Percentiles rank a stretch among this genome's conserved stretches.
Evolutionary conservation across 1,140 invertebrate genomes (phyloP).

Genomic region (Colletes latitarsis): DNA sequence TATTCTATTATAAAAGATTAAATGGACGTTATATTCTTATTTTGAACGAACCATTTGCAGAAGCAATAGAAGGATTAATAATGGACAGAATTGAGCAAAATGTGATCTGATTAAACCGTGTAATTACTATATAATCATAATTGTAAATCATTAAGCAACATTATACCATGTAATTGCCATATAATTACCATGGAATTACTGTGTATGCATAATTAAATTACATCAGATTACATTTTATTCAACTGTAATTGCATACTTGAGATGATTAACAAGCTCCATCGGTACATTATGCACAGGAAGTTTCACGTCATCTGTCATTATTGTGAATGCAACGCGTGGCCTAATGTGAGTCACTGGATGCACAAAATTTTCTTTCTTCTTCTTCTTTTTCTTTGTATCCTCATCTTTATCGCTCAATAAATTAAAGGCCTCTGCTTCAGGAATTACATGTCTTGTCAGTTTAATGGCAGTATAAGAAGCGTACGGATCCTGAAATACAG

Average conservation of each 20-base stretch:
- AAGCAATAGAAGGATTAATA: constrained; percentile 30
- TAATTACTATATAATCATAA: too few relatives aligned
- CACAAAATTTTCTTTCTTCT: constrained; percentile 47
- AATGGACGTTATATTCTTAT: background rate
- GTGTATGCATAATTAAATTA: too few relatives aligned
- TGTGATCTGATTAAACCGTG: too few relatives aligned
- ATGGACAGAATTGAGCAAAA: too few relatives aligned
- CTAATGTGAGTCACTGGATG: constrained; percentile 84
- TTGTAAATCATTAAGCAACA: too few relatives aligned
- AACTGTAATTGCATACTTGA: constrained; percentile 79
- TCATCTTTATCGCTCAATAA: constrained; percentile 83
- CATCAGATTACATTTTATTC: too few relatives aligned
- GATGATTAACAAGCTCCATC: constrained; percentile 81
- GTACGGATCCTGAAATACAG: constrained; percentile 79
- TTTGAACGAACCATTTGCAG: background rate
- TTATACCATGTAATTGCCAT: too few relatives aligned
- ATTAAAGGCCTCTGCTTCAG: constrained; percentile 89
- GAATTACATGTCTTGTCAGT: constrained; percentile 87
- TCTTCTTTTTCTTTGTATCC: constrained; percentile 47
- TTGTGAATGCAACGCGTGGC: constrained; percentile 83
- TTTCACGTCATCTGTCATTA: constrained; percentile 85
- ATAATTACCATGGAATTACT: too few relatives aligned
- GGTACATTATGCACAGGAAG: constrained; percentile 84
- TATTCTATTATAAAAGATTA: constrained; percentile 79
- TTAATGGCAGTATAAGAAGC: constrained; percentile 82